Conservation (phyloP, 1,140 invertebrate species). For the Xylocopa sonorina region DNA sequence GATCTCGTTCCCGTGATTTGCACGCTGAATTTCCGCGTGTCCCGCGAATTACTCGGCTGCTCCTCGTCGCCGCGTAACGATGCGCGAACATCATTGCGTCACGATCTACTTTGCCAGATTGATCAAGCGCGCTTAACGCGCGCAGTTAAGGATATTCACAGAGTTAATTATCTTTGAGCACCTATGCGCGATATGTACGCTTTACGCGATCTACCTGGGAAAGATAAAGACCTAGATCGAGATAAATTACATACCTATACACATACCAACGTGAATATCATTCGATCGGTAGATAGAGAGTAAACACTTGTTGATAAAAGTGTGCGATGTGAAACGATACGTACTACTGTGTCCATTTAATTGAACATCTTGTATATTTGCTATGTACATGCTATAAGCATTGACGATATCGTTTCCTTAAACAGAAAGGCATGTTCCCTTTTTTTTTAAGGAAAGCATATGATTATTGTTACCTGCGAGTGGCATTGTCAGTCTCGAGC, state of each 20-base stretch:
- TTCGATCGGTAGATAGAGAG: not conserved
- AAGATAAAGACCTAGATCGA: not conserved
- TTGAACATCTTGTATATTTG: not conserved
- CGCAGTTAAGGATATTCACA: not conserved
- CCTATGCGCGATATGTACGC: not conserved
- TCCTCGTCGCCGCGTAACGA: not conserved
- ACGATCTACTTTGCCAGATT: not conserved
- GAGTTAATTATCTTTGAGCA: not conserved
- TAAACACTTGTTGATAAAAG: slow-evolving; percentile 9
- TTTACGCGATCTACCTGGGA: not conserved
- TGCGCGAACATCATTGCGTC: not conserved
- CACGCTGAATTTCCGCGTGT: no score
- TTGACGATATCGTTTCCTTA: not conserved
- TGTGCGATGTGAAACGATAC: not conserved
- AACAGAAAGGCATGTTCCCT: not conserved
- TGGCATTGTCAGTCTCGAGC: not conserved
- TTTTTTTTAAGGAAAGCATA: not conserved
- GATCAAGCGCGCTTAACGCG: no score
- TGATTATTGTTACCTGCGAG: not conserved
- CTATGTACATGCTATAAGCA: not conserved
- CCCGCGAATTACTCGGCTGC: no score
- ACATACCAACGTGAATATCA: not conserved
- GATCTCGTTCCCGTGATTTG: no score
- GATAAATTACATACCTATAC: not conserved
- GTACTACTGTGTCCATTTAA: no score